Evolutionary conservation across 2,113 vertebrate genomes (phyloP).

Genomic region (Sciurus niger): DNA sequence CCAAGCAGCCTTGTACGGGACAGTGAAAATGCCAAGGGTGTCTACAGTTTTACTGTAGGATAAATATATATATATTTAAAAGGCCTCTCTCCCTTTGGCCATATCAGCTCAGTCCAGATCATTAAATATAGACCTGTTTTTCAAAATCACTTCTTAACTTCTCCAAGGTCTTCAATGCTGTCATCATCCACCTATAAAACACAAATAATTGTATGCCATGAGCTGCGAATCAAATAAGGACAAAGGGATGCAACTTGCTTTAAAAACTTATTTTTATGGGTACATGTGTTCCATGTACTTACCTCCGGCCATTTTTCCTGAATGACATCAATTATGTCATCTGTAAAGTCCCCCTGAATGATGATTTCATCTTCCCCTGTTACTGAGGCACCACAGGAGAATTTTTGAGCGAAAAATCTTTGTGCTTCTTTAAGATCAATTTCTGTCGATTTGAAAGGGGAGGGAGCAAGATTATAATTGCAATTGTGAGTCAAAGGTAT

Average conservation of each 20-base stretch:
- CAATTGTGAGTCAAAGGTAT: conserved; percentile 12
- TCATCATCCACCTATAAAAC: conserved; percentile 96
- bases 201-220: conserved; percentile 46
- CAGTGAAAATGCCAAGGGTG: conserved; percentile 91
- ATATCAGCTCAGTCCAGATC: conserved; percentile 90
- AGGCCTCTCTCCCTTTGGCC: conserved; percentile 94
- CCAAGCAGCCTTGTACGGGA: conserved; percentile 93
- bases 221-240: not conserved
- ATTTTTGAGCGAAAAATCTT: conserved; percentile 99
- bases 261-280: not conserved
- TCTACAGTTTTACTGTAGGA: conserved; percentile 92
- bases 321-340: conserved; percentile 99
- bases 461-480: conserved; percentile 64
- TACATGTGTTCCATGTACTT: not conserved
- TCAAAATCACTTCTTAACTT: conserved; percentile 98
- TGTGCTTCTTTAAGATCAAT: conserved; percentile 99
- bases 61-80: conserved; percentile 91
- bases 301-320: conserved; percentile 99
- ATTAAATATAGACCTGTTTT: conserved; percentile 93
- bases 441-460: conserved; percentile 88
- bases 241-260: not conserved
- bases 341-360: conserved; percentile 99
- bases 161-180: conserved; percentile 98
- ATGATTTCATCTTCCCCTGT: conserved; percentile 99
- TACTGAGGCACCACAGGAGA: conserved; percentile 99